Evolutionary conservation across 2,888 invertebrate species (phyloP), one percentile per base, ranked within the genome.

Genomic region (Ochropleura leucogaster): DNA sequence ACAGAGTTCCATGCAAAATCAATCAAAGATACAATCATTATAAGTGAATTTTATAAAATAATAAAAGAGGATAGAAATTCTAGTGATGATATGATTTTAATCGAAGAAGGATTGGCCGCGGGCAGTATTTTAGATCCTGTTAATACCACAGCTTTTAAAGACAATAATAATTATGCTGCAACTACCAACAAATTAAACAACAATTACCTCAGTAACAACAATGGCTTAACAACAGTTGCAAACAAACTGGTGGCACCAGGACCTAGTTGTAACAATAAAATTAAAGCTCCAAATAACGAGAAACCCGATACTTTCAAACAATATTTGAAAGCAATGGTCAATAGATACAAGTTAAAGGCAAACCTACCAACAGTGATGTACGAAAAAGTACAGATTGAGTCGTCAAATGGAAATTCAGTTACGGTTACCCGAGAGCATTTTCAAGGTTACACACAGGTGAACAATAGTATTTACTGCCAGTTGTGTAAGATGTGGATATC

Each of bases 1-100:
- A 59, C 86, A 0, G 40, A 18, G 0, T 65, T 71, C 40, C 85
- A 85, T 40, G 12, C 8, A 0, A 74, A 74, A 69, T 73, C 68
- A 18, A 3, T 51, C 14, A 66, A 86, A 5, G 5, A 69, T 0
- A 14, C 44, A 0, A 49, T 14, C 7, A 10, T 74, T 3, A 10
- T 64, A 8, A 55, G 49, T n/a, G 47, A 72, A 8, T 86, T 85
- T 40, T 60, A 76, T 69, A 57, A 78, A 60, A 60, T 73, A 40
- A 71, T 60, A 9, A 66, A 12, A 14, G 49, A 60, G 18, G 49
- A 65, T 9, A 14, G 14, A 12, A 16, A 0, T 20, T n/a, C 14
- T 10, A 14, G 12, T 20, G 6, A 42, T 40, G 30, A 44, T 5
- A 55, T n/a, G 0, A 18, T 30, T 57, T 3, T 14, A 30, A 42